Evolutionary conservation across 2,888 invertebrate species (phyloP), one percentile per base, ranked within the genome.

Genomic region (Portevinia maculata): DNA sequence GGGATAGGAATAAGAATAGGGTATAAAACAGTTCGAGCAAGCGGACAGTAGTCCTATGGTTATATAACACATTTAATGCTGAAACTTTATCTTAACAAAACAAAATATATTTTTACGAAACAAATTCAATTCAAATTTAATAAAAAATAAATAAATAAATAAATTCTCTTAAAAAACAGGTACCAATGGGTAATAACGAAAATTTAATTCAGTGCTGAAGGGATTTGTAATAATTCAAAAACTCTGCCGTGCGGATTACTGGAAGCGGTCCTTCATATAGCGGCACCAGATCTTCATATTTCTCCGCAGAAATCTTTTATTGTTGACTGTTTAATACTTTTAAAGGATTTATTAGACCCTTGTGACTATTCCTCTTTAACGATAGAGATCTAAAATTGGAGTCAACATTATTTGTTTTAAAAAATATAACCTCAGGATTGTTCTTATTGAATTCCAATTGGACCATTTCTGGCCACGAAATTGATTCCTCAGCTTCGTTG

Each of bases 291-390:
- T 50, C 13, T 53, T 32, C 32, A 53, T 34, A 53, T 52, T 32
- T 52, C 32, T 52, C 52, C 52, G 5, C n/a, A 32, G 52, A 52
- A 52, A 17, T 52, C 17, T 34, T 32, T 52, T 52, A 17, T 52
- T 52, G 50, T 52, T 52, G 50, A 30, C 30, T 15, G 30, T 52
- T 52, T 52, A 52, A 52, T 17, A 52, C 19, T 53, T 53, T 48
- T 28, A 48, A 48, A 28, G 48, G 48, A 28, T 48, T 48, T 34
- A 17, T 53, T 53, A 53, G 34, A 53, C 19, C 53, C 53, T 53
- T 17, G 34, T 53, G 34, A 53, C 53, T 53, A 53, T 53, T 53
- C 34, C 19, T 34, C 53, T 53, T 53, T 17, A 52, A 52, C 53
- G 34, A 53, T 32, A 53, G 34, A 34, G 53, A 53, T 53, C 53